A percentile compares a stretch with the other conserved stretches of the same genome.
These are phyloP conservation scores for Aptenodytes patagonicus DNA, from an alignment of 2,113 vertebrate genomes.

Conservation along the genomic window DNA sequence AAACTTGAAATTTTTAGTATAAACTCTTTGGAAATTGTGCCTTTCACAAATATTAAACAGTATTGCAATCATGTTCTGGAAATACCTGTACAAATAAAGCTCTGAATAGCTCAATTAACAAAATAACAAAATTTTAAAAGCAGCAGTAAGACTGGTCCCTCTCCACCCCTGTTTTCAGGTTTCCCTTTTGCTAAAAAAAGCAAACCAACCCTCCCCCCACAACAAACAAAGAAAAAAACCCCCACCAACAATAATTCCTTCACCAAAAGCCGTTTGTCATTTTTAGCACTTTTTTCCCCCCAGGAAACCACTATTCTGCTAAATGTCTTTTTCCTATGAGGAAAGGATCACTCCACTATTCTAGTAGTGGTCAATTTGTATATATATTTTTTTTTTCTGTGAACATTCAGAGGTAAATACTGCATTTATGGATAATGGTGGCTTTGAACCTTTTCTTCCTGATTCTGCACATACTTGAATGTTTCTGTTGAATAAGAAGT, in stretches of 20 bases:
- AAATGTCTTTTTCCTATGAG: not conserved
- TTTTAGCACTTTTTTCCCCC: not conserved
- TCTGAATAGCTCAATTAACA: not conserved
- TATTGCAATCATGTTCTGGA: not conserved
- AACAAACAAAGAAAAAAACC: not conserved
- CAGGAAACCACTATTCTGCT: not conserved
- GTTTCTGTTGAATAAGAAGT: not conserved
- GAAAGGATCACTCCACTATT: not conserved
- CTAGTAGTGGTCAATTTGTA: not conserved
- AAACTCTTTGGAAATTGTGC: not conserved
- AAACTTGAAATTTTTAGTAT: not conserved
- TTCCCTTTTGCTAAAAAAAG: not conserved
- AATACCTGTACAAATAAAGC: not conserved
- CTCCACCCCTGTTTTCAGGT: not conserved
- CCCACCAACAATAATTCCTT: not conserved
- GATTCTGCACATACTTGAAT: not conserved
- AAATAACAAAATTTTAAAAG: not conserved
- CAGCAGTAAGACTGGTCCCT: not conserved
- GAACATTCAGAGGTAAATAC: not conserved
- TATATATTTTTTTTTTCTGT: not conserved
- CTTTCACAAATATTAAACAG: not conserved
- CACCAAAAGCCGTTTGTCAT: fast-evolving
- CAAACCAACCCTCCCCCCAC: not conserved
- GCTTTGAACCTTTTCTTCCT: not conserved
- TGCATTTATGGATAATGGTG: not conserved